phyloP scores from a whole-genome alignment of 2,797 vertebrate genomes.

The Sebastes paucispinis region DNA sequence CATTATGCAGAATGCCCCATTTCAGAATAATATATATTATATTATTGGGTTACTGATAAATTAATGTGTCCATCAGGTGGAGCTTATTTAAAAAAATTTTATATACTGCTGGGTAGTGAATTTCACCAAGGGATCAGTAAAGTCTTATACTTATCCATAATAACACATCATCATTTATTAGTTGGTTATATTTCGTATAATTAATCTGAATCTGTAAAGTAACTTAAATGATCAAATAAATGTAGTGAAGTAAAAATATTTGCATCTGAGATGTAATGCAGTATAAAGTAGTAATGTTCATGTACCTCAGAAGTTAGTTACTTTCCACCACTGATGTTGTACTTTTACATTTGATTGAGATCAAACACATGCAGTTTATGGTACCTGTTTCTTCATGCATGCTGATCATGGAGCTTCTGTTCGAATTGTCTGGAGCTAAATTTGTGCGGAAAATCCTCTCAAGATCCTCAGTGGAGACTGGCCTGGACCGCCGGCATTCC shows the following conservation, averaged over 20 bases:
- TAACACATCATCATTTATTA: not conserved
- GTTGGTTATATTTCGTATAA: not conserved
- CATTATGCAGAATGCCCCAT: too few species aligned
- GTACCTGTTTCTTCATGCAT: conserved; percentile 31
- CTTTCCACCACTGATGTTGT: not conserved
- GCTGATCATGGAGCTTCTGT: conserved; percentile 12
- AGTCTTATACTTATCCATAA: not conserved
- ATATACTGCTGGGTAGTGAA: too few species aligned
- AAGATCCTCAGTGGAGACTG: conserved; percentile 56
- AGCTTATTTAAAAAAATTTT: too few species aligned
- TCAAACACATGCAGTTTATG: not conserved
- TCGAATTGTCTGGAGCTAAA: conserved; percentile 57
- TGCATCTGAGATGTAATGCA: not conserved
- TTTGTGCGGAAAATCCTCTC: conserved; percentile 60
- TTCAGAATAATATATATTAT: not conserved
- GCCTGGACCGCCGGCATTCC: conserved; percentile 64
- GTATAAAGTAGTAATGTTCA: not conserved
- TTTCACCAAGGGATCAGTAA: too few species aligned
- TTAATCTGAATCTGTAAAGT: not conserved
- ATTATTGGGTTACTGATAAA: too few species aligned
- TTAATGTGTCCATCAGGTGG: too few species aligned
- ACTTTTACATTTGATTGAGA: not conserved
- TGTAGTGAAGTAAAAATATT: not conserved
- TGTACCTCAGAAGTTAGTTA: not conserved
- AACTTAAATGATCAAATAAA: not conserved